phyloP scores from a whole-genome alignment of 2,888 invertebrate species.

The Apodemia duryi region DNA sequence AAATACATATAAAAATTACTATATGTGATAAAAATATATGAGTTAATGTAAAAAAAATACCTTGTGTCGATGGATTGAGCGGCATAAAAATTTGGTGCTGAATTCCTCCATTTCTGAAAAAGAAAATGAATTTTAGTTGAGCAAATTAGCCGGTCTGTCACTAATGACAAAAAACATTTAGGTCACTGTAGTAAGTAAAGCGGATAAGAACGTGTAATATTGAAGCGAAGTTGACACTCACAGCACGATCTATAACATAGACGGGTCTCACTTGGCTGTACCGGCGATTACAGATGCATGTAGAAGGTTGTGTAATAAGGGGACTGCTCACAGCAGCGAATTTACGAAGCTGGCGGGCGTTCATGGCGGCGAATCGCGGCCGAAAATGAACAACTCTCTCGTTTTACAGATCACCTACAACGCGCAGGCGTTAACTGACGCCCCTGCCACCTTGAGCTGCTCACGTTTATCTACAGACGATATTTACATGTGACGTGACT shows the following conservation, averaged over 20 bases:
- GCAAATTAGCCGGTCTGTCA: neutral
- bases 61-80: slow-evolving; percentile 67
- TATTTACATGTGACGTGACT: slow-evolving; percentile 56
- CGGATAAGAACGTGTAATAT: slow-evolving; percentile 13
- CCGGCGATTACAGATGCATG: slow-evolving; percentile 47
- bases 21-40: neutral
- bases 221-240: slow-evolving; percentile 56
- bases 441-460: slow-evolving; percentile 41
- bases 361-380: slow-evolving; percentile 47
- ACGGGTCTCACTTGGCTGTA: slow-evolving; percentile 74
- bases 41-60: slow-evolving; percentile 37
- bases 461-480: slow-evolving; percentile 49
- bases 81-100: slow-evolving; percentile 68
- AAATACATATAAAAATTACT: neutral
- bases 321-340: slow-evolving; percentile 44
- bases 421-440: slow-evolving; percentile 69
- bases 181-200: slow-evolving; percentile 1
- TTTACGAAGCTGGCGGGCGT: slow-evolving; percentile 60
- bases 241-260: slow-evolving; percentile 62
- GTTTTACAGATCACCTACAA: slow-evolving; percentile 41
- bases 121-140: slow-evolving; percentile 22
- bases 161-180: slow-evolving; percentile 14
- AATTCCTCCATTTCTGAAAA: slow-evolving; percentile 75
- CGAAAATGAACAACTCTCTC: slow-evolving; percentile 44
- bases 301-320: slow-evolving; percentile 38